Base-by-base conservation (phyloP, 2,113 vertebrate species). In the Eolophus roseicapilla region DNA sequence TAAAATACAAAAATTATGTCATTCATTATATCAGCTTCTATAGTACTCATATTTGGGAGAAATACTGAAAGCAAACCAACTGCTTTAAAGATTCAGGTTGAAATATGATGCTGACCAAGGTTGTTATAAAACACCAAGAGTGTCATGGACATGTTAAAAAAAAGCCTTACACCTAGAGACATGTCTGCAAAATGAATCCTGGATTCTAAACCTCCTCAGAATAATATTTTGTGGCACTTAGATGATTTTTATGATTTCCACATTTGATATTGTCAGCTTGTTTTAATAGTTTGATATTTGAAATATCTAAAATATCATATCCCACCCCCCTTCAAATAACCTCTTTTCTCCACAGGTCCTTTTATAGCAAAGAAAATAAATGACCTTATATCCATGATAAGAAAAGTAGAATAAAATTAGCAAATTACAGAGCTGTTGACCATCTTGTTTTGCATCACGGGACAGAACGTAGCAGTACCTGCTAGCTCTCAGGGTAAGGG, bases 381-480 rank as follows among this genome's bases (percentile, higher is more conserved):
- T 3, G 2, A 53, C 17, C 18, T 73, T 59, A 39, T 20, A 33
- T 39, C 74, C 17, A 60, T 0, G 0, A 46, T 19, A 70, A 46
- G 44, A 88, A 49, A 67, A 80, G 17, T 0, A 43, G 63, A 88
- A 63, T 9, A 90, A 39, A 74, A 80, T 31, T 11, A n/a, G n/a
- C 5, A 24, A 44, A 63, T 43, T 29, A 31, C 10, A 80, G 59
- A 70, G 59, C 41, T 65, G 33, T 23, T 28, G 65, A 10, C 35
- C n/a, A 35, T 13, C 44, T 57, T 87, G 39, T n/a, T 50, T n/a
- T 60, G 55, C 29, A 41, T 15, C 28, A 7, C 0, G 1, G 7
- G 20, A 37, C 0, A 3, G 31, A 31, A 17, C 1, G 1, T 2
- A 75, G 55, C 2, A 5, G 21, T 75, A 35, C 15, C 67, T 39